Base-by-base conservation (phyloP, 2,888 invertebrate species). In the Himalopsyche tibetana region DNA sequence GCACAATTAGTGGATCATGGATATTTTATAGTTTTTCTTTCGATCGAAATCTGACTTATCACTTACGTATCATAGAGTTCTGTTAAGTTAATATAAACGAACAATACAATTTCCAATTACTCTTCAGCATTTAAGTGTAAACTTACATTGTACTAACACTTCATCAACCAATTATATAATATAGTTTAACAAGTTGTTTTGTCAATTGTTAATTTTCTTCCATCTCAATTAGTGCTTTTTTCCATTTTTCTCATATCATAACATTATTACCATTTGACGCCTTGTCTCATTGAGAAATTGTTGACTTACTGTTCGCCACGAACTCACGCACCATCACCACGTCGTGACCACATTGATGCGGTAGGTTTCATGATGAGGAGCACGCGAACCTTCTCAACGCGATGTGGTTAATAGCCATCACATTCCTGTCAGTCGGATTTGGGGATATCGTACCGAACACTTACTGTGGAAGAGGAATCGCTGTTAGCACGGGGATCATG, bases 361-460 rank as follows among this genome's bases (percentile, higher is more conserved):
- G 56, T 74, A 99, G 99, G 95, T 98, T 98, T 95, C 98, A 99
- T 94, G 99, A 99, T 92, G 98, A 98, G 94, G 98, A 98, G 94
- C 99, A 99, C 94, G 98, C 98, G 92, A 99, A 99, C 94, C 96
- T 99, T 92, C 96, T 98, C 93, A 99, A 99, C 95, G 98, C 99
- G 91, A 99, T 99, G 98, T 99, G 99, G 99, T 96, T 99, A 94
- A 99, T 99, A 93, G 99, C 99, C 91, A 99, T 99, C 92, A 99
- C 99, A 91, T 99, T 99, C 95, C 96, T 99, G 92, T 99, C 99
- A 94, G 99, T 99, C 91, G 99, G 99, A 92, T 99, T 99, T 94
- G 99, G 99, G 92, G 99, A 99, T 94, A 98, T 99, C 92, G 99
- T 99, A 92, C 99, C 99, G 92, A 99, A 99, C 94, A 99, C 99